phyloP scores from a whole-genome alignment of 2,113 vertebrate species.

The Heteronetta atricapilla region DNA sequence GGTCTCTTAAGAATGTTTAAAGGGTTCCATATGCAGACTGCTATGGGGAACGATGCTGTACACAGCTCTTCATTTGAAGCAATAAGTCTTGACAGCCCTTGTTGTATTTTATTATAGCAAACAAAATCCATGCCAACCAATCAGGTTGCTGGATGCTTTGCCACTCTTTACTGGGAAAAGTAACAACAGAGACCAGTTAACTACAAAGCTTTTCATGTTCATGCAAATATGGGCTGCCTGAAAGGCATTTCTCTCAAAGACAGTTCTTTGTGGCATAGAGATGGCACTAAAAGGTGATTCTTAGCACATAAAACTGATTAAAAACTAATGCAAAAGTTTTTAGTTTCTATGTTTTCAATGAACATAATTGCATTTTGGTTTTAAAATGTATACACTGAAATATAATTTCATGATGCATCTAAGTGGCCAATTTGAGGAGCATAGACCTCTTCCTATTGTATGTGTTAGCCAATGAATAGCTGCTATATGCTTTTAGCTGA shows the following conservation, averaged over 20 bases:
- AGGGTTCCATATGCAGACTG: conserved; percentile 81
- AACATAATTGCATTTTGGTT: not conserved
- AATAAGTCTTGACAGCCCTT: conserved; percentile 76
- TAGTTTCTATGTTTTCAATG: not conserved
- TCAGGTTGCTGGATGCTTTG: conserved; percentile 53
- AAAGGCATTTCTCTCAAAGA: not conserved
- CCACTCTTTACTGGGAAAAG: conserved; percentile 51
- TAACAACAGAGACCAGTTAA: not conserved
- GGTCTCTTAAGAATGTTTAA: conserved; percentile 83
- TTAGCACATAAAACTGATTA: not conserved
- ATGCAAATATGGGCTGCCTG: not conserved
- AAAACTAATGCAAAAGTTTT: not conserved
- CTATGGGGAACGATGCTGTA: conserved; percentile 71
- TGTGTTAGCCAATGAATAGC: not conserved
- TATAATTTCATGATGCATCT: not conserved
- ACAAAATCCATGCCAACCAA: conserved; percentile 77
- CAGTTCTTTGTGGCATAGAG: not conserved
- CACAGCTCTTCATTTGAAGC: conserved; percentile 75
- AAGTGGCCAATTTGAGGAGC: not conserved
- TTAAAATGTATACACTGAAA: not conserved
- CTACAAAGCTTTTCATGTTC: not conserved
- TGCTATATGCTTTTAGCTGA: not conserved
- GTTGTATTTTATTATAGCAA: conserved; percentile 79
- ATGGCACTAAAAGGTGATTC: not conserved
- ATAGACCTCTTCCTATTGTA: not conserved